Evolutionary conservation across 1,140 invertebrate genomes (phyloP).

Genomic region (Drosophila ironensis): DNA sequence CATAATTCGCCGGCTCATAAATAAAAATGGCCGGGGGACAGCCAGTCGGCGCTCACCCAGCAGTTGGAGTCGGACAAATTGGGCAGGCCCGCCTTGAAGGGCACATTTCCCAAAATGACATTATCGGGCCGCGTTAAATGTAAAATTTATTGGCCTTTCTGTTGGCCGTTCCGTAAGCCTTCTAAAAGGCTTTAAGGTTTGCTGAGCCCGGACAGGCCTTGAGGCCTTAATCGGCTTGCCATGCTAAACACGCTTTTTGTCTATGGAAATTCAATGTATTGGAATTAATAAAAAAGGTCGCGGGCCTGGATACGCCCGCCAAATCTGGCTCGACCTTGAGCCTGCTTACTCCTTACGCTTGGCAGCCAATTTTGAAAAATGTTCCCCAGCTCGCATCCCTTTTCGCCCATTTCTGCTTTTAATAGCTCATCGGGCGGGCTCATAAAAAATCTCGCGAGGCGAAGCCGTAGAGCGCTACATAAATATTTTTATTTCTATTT

Average conservation of each 20-base stretch:
- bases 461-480: conserved; percentile 54
- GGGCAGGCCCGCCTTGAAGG: too few relatives aligned
- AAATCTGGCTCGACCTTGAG: conserved; percentile 44
- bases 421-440: conserved; percentile 53
- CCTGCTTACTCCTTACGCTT: conserved; percentile 20
- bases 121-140: conserved; percentile 26
- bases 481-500: conserved; percentile 79
- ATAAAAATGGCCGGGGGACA: conserved; percentile 44
- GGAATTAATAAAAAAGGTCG: conserved; percentile 72
- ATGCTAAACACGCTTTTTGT: conserved; percentile 68
- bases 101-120: conserved; percentile 11
- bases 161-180: conserved; percentile 34
- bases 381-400: conserved; percentile 5
- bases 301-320: background rate
- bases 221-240: conserved; percentile 66
- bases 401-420: conserved; percentile 43
- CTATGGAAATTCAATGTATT: conserved; percentile 76
- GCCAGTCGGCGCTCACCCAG: conserved; percentile 1
- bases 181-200: conserved; percentile 57
- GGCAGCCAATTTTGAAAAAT: conserved; percentile 61
- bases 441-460: conserved; percentile 44
- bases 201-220: conserved; percentile 1
- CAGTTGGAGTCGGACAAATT: conserved; percentile 15
- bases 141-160: conserved; percentile 40
- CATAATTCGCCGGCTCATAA: conserved; percentile 74